These are phyloP conservation scores for Eptesicus fuscus DNA, from an alignment of 2,113 vertebrate genomes.

Conservation along the genomic window DNA sequence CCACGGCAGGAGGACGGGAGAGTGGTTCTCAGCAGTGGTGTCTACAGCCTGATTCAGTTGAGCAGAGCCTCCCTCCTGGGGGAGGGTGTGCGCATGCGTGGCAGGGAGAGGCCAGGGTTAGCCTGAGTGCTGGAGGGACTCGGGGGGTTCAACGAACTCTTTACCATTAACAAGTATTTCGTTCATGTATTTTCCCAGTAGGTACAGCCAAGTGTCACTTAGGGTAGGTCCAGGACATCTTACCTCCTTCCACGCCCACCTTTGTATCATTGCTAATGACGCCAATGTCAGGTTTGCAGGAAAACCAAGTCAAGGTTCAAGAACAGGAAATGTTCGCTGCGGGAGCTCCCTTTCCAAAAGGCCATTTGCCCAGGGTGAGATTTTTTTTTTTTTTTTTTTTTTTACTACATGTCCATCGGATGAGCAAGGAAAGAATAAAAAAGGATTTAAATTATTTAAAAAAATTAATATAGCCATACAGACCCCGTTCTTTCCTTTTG, in stretches of 20 bases:
- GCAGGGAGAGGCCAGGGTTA: background rate
- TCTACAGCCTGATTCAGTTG: background rate
- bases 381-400: background rate
- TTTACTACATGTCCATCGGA: background rate
- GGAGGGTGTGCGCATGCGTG: background rate
- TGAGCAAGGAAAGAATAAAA: constrained; percentile 5
- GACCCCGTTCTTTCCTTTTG: background rate
- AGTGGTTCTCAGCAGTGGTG: background rate
- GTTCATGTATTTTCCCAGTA: background rate
- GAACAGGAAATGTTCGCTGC: background rate
- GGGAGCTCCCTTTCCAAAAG: background rate
- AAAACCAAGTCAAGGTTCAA: background rate
- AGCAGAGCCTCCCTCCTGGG: background rate
- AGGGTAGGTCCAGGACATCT: background rate
- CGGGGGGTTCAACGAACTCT: background rate
- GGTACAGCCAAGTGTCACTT: background rate
- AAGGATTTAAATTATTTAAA: background rate
- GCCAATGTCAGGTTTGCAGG: background rate
- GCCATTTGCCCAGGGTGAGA: background rate
- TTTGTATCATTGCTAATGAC: background rate
- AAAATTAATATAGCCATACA: background rate
- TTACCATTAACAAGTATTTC: background rate
- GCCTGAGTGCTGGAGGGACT: too few species aligned
- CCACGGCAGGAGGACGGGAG: background rate
- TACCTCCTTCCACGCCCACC: background rate